Percentiles rank a stretch among this genome's conserved stretches.
phyloP scores from a whole-genome alignment of 2,113 vertebrate species.

The Natator depressus region DNA sequence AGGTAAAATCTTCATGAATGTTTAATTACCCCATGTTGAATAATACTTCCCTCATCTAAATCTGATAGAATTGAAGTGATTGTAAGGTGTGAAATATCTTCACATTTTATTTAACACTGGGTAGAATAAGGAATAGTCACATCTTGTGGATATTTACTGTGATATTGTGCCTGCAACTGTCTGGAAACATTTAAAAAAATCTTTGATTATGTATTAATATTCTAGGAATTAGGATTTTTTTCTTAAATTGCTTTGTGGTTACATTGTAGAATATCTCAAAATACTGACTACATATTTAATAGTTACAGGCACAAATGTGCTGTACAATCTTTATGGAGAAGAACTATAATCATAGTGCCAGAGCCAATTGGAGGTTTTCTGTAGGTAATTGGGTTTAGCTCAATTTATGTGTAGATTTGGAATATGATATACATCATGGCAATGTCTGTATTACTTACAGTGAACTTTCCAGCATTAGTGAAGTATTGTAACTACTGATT shows the following conservation, averaged over 20 bases:
- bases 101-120: neutral
- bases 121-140: neutral
- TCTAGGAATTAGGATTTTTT: neutral
- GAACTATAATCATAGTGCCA: neutral
- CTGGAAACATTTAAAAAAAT: neutral
- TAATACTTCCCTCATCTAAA: neutral
- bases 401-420: neutral
- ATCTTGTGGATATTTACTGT: neutral
- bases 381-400: neutral
- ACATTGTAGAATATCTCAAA: neutral
- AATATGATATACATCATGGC: neutral
- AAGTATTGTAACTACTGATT: neutral
- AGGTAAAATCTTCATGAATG: neutral
- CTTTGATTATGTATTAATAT: neutral
- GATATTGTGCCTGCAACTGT: neutral
- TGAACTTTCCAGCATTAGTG: neutral
- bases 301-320: rapidly evolving
- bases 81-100: neutral
- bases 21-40: rapidly evolving
- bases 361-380: neutral
- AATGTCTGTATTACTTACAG: neutral
- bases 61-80: neutral
- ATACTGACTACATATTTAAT: neutral
- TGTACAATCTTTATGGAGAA: neutral
- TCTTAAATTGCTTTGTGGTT: neutral